Evolutionary conservation across 1,140 invertebrate genomes (phyloP).

Genomic region (Drosophila nasuta): DNA sequence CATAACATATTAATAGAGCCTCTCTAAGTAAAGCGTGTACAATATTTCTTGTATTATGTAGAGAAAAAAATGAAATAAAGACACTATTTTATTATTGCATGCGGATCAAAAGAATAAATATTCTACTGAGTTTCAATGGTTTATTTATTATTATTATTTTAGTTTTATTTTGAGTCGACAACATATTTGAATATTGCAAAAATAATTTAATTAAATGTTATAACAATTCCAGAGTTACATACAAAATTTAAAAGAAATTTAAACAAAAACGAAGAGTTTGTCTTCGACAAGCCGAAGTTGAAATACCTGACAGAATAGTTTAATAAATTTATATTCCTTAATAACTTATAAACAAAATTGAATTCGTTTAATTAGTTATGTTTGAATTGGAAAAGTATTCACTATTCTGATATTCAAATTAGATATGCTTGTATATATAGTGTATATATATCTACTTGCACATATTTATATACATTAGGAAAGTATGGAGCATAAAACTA

Average conservation of each 20-base stretch:
- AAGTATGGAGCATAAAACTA: conserved; percentile 50
- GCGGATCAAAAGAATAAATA: conserved; percentile 9
- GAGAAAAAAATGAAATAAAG: conserved; percentile 50
- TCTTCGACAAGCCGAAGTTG: no score
- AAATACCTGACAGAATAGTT: neutral
- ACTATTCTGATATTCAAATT: conserved; percentile 41
- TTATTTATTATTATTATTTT: neutral
- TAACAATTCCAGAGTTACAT: conserved; percentile 22
- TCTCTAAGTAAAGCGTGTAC: conserved; percentile 35
- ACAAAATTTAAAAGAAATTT: conserved; percentile 23
- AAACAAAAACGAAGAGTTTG: neutral
- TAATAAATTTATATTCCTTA: no score
- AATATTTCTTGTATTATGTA: conserved; percentile 42
- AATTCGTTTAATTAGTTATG: no score
- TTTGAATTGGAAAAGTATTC: no score
- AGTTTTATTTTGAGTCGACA: conserved; percentile 8
- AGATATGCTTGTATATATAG: conserved; percentile 48
- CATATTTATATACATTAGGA: conserved; percentile 64
- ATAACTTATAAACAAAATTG: no score
- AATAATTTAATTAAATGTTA: conserved; percentile 54
- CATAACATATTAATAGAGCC: conserved; percentile 18
- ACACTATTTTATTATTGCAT: conserved; percentile 62
- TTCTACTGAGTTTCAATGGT: conserved; percentile 8
- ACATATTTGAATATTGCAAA: conserved; percentile 54
- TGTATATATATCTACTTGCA: conserved; percentile 21